phyloP scores from a whole-genome alignment of 1,140 invertebrate species.

The Helicoverpa zea region DNA sequence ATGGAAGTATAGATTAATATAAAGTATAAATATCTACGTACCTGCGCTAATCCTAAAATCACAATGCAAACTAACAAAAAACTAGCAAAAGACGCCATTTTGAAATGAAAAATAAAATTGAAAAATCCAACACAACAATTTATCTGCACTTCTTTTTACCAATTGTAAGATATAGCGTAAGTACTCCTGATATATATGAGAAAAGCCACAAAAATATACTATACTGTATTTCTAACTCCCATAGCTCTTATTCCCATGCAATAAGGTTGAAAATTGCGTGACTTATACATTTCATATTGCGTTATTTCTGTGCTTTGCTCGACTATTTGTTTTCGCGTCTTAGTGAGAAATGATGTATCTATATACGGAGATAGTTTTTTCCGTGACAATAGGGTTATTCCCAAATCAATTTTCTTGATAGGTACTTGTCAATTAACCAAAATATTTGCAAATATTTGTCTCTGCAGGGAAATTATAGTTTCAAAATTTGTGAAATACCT shows the following conservation, averaged over 20 bases:
- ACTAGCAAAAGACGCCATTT: not conserved
- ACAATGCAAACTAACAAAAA: not conserved
- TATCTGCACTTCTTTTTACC: not conserved
- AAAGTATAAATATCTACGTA: not conserved
- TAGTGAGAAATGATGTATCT: not conserved
- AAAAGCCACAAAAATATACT: not conserved
- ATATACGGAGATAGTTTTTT: constrained; percentile 23
- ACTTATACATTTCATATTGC: no score
- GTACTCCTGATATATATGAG: not conserved
- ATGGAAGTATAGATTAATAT: not conserved
- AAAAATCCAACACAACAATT: not conserved
- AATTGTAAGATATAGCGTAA: not conserved
- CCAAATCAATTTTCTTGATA: not conserved
- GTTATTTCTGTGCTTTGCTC: not conserved
- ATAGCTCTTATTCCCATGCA: not conserved
- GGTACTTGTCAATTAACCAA: no score
- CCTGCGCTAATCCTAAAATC: not conserved
- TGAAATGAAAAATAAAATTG: not conserved
- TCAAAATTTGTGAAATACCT: no score
- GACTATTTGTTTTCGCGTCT: constrained; percentile 1
- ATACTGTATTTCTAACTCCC: not conserved
- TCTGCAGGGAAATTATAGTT: no score
- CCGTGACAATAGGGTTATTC: not conserved
- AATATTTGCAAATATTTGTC: no score
- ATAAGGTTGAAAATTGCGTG: not conserved